Percentiles rank a stretch among this genome's conserved stretches.
phyloP scores from a whole-genome alignment of 2,113 vertebrate species.

The Syngnathoides biaculeatus region DNA sequence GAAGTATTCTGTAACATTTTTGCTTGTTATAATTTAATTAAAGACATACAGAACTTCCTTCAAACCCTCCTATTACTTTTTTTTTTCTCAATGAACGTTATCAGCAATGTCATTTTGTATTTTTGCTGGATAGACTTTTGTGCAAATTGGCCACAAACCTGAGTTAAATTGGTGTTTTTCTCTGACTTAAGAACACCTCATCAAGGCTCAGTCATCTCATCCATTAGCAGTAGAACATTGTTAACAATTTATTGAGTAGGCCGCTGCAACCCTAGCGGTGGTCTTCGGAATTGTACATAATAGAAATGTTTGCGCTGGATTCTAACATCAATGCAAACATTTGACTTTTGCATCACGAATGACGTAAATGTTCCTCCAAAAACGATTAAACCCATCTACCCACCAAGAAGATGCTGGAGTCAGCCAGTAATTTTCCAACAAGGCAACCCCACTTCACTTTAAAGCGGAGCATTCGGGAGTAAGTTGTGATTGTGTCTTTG shows the following conservation, averaged over 20 bases:
- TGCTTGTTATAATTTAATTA: constrained; percentile 2
- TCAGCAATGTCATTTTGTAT: neutral
- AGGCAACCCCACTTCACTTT: constrained; percentile 41
- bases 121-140: neutral
- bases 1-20: neutral
- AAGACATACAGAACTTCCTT: neutral
- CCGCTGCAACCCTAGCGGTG: neutral
- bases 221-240: neutral
- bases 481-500: constrained; percentile 38
- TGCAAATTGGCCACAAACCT: neutral
- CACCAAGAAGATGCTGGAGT: constrained; percentile 16
- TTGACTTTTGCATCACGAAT: constrained; percentile 5
- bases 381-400: constrained; percentile 18
- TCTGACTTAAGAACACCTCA: neutral
- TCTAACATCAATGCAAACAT: constrained; percentile 10
- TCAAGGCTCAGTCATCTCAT: neutral
- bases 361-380: constrained; percentile 11
- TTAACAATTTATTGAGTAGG: neutral
- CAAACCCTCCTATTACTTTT: neutral
- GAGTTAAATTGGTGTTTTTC: neutral
- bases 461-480: constrained; percentile 41
- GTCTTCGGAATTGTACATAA: neutral
- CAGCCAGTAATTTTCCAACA: constrained; percentile 35
- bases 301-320: constrained; percentile 8
- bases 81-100: neutral